phyloP scores from a whole-genome alignment of 2,113 vertebrate species.

The Ginglymostoma cirratum region DNA sequence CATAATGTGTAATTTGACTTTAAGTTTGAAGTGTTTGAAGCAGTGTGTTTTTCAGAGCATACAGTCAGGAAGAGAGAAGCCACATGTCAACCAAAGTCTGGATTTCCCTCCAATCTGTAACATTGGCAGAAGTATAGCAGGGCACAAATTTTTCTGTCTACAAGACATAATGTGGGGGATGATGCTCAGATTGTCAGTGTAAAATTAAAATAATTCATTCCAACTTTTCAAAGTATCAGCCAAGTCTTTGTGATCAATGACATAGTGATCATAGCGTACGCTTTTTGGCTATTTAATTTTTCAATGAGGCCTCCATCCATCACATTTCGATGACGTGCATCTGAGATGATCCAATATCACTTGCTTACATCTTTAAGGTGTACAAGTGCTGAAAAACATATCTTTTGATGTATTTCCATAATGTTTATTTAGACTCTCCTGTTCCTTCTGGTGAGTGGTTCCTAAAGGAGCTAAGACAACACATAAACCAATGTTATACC shows the following conservation, averaged over 20 bases:
- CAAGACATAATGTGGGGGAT: background rate
- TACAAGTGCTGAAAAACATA: background rate
- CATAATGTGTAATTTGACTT: background rate
- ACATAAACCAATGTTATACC: background rate
- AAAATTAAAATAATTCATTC: background rate
- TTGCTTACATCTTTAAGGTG: background rate
- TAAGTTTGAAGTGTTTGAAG: background rate
- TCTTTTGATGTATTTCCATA: background rate
- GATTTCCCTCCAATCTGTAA: background rate
- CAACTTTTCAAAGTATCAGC: background rate
- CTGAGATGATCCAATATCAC: background rate
- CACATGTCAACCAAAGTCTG: background rate
- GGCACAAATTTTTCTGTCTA: background rate
- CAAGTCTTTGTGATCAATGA: background rate
- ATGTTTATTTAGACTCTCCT: background rate
- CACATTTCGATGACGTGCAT: background rate
- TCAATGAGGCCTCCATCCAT: background rate
- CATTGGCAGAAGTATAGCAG: background rate
- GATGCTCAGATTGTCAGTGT: background rate
- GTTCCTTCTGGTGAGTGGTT: background rate
- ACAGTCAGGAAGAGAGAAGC: background rate
- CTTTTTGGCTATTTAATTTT: background rate
- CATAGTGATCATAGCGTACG: background rate
- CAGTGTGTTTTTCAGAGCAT: background rate
- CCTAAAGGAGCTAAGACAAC: background rate